Conservation (phyloP, 2,113 vertebrate genomes). For the Scartelaos histophorus region DNA sequence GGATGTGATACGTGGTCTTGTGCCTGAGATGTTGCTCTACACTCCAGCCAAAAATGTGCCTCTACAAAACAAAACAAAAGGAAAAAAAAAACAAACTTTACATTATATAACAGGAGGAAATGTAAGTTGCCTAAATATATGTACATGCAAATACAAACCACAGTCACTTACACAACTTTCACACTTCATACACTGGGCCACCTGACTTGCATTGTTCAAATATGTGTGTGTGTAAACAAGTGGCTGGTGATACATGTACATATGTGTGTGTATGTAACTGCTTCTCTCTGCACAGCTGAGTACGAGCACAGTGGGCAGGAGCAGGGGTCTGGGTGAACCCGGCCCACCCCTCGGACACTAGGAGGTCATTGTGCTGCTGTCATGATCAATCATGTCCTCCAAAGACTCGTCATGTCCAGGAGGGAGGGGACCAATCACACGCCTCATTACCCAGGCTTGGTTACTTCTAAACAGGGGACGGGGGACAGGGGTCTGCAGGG, state of each 20-base stretch:
- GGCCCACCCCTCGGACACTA: slow-evolving; percentile 73
- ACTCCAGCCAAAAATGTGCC: neutral
- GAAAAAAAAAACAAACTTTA: neutral
- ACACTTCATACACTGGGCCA: neutral
- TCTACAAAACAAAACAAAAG: neutral
- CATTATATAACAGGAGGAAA: too few relatives aligned
- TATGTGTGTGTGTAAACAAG: neutral
- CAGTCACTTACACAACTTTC: too few relatives aligned
- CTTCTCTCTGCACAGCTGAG: slow-evolving; percentile 43
- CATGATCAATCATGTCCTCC: slow-evolving; percentile 79
- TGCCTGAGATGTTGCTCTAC: slow-evolving; percentile 9
- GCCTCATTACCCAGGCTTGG: slow-evolving; percentile 83
- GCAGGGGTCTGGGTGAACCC: slow-evolving; percentile 57
- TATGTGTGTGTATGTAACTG: slow-evolving; percentile 23
- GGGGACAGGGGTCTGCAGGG: too few relatives aligned
- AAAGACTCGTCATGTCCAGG: slow-evolving; percentile 74
- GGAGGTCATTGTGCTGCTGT: slow-evolving; percentile 77
- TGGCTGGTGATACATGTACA: slow-evolving; percentile 11
- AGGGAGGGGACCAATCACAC: slow-evolving; percentile 81
- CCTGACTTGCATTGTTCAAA: slow-evolving; percentile 2
- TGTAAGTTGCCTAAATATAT: too few relatives aligned
- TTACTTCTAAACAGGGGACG: slow-evolving; percentile 69
- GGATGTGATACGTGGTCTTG: neutral
- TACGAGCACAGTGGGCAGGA: slow-evolving; percentile 21
- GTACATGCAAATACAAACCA: too few relatives aligned